phyloP scores from a whole-genome alignment of 2,113 vertebrate species.

The Probosciger aterrimus region DNA sequence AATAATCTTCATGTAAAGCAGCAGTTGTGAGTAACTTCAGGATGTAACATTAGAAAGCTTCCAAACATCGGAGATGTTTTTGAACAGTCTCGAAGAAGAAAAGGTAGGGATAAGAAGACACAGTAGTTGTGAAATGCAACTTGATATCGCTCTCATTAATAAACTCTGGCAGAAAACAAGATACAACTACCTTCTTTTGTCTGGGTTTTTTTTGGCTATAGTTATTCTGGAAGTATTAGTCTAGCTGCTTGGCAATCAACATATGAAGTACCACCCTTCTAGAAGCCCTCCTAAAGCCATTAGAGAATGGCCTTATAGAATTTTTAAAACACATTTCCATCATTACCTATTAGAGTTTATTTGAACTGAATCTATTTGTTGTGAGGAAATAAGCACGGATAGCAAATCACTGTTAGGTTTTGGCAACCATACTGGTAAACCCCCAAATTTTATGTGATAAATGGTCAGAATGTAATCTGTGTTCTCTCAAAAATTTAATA shows the following conservation, averaged over 20 bases:
- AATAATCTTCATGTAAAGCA: background rate
- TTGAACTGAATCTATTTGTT: background rate
- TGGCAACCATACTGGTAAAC: background rate
- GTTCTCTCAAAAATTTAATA: conserved; percentile 64
- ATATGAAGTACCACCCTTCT: background rate
- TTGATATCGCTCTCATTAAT: background rate
- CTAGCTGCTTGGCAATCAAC: background rate
- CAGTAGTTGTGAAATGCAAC: background rate
- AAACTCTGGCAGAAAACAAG: background rate
- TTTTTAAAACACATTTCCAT: background rate
- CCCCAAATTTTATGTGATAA: background rate
- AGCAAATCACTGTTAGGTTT: background rate
- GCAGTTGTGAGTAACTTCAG: background rate
- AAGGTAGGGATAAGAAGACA: background rate
- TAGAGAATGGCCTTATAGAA: background rate
- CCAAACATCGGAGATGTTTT: background rate
- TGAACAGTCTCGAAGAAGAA: background rate
- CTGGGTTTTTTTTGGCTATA: background rate
- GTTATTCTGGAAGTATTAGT: background rate
- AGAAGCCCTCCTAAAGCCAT: background rate
- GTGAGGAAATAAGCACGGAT: background rate
- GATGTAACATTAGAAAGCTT: background rate
- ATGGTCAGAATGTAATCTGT: background rate
- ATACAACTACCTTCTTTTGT: background rate
- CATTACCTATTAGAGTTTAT: background rate